A percentile compares a stretch with the other conserved stretches of the same genome.
Conservation (phyloP, 2,888 invertebrate genomes). For the Cataglyphis cursor region DNA sequence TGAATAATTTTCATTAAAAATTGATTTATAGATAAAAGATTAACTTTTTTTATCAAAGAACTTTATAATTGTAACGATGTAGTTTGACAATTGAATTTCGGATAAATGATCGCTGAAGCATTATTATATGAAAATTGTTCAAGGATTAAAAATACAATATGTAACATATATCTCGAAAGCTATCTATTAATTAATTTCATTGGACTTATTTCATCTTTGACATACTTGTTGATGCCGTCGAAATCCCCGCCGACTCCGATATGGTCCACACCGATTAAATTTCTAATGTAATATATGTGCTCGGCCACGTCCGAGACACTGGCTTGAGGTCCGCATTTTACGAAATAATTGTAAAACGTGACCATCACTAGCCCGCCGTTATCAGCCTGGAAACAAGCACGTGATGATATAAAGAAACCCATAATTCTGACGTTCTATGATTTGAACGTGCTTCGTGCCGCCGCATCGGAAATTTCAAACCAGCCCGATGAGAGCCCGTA, state of each 20-base stretch:
- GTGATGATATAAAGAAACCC: not conserved
- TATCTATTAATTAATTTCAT: slow-evolving; percentile 1
- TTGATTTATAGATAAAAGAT: not conserved
- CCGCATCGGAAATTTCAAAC: slow-evolving; percentile 28
- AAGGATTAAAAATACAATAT: not conserved
- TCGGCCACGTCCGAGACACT: slow-evolving; percentile 92
- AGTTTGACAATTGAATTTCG: not conserved
- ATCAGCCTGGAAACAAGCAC: slow-evolving; percentile 87
- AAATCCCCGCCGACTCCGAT: slow-evolving; percentile 90
- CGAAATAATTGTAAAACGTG: slow-evolving; percentile 95
- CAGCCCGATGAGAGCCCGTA: slow-evolving; percentile 17
- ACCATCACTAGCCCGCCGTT: slow-evolving; percentile 97
- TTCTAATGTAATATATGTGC: slow-evolving; percentile 90
- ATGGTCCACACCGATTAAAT: slow-evolving; percentile 89
- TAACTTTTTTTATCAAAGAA: not conserved
- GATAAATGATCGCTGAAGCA: not conserved
- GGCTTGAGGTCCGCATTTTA: slow-evolving; percentile 93
- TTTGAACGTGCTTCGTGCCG: slow-evolving; percentile 30
- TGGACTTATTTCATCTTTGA: slow-evolving; percentile 34
- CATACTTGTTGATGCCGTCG: slow-evolving; percentile 90
- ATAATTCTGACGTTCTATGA: slow-evolving; percentile 18
- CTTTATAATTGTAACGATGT: not conserved
- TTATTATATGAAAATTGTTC: not conserved
- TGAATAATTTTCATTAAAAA: not conserved
- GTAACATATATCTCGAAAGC: not conserved